phyloP scores from a whole-genome alignment of 2,113 vertebrate genomes.

The Pagrus major region DNA sequence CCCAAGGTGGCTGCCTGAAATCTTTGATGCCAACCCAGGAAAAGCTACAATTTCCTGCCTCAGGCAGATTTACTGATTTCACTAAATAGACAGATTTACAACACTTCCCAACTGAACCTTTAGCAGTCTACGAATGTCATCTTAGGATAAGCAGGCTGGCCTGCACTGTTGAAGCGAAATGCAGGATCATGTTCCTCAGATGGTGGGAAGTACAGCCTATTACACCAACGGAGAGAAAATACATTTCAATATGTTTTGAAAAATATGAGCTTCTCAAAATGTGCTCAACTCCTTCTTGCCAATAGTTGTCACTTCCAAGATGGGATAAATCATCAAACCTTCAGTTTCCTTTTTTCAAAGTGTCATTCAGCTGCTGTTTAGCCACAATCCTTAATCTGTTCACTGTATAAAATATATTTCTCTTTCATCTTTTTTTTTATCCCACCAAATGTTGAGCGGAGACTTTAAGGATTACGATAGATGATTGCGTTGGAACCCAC shows the following conservation, averaged over 20 bases:
- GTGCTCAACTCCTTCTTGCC: conserved; percentile 12
- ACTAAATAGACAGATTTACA: conserved; percentile 65
- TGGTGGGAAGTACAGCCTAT: conserved; percentile 43
- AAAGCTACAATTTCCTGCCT: conserved; percentile 35
- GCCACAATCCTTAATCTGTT: conserved; percentile 16
- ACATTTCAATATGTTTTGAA: conserved; percentile 52
- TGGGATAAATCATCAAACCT: conserved; percentile 18
- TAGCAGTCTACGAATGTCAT: conserved; percentile 50
- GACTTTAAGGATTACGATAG: background rate
- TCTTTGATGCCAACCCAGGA: conserved; percentile 39
- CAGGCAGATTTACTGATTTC: conserved; percentile 57
- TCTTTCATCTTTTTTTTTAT: conserved; percentile 8
- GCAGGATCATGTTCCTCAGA: conserved; percentile 42
- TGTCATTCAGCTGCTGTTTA: conserved; percentile 27
- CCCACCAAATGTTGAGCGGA: conserved; percentile 23
- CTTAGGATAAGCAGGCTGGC: conserved; percentile 39
- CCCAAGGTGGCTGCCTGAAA: background rate
- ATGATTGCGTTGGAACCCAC: conserved; percentile 1
- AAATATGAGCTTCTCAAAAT: conserved; percentile 21
- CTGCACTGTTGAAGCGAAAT: conserved; percentile 12
- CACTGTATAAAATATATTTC: conserved; percentile 17
- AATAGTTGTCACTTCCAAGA: conserved; percentile 38
- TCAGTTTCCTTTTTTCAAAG: conserved; percentile 17
- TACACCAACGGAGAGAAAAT: conserved; percentile 47
- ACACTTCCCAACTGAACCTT: conserved; percentile 51